phyloP scores from a whole-genome alignment of 2,888 invertebrate genomes.

The Pachydiplax longipennis region DNA sequence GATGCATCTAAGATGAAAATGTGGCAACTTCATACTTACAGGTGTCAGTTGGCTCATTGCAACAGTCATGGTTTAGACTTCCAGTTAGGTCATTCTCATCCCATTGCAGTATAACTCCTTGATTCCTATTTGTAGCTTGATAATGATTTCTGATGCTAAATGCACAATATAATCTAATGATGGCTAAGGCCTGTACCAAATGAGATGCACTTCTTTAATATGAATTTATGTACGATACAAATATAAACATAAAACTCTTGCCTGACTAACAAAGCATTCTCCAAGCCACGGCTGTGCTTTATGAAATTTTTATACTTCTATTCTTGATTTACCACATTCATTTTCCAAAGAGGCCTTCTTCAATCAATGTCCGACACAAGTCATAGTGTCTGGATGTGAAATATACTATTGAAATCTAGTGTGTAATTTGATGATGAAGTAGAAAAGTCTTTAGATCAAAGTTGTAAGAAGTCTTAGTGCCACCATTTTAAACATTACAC shows the following conservation, averaged over 20 bases:
- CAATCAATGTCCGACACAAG: neutral
- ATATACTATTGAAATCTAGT: neutral
- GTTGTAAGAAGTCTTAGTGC: neutral
- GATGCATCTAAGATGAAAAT: no score
- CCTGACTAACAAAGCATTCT: conserved; percentile 30
- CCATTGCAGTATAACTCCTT: no score
- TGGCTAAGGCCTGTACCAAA: neutral
- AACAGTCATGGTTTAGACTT: no score
- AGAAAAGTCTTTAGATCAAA: neutral
- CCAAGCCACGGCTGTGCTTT: conserved; percentile 37
- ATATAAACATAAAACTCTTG: neutral
- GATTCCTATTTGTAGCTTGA: no score
- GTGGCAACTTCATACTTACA: no score
- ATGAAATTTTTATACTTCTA: conserved; percentile 35
- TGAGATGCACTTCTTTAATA: neutral
- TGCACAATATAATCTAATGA: neutral
- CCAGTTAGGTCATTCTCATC: no score
- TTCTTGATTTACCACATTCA: conserved; percentile 12
- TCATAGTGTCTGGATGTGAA: neutral
- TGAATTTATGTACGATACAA: neutral
- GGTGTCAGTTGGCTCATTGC: no score
- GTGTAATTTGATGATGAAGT: neutral
- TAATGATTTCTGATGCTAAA: neutral
- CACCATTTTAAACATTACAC: neutral
- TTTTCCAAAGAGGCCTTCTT: conserved; percentile 39